Evolutionary conservation across 2,888 invertebrate species (phyloP), one percentile per base, ranked within the genome.

Genomic region (Drosophila nr. perissopoda): DNA sequence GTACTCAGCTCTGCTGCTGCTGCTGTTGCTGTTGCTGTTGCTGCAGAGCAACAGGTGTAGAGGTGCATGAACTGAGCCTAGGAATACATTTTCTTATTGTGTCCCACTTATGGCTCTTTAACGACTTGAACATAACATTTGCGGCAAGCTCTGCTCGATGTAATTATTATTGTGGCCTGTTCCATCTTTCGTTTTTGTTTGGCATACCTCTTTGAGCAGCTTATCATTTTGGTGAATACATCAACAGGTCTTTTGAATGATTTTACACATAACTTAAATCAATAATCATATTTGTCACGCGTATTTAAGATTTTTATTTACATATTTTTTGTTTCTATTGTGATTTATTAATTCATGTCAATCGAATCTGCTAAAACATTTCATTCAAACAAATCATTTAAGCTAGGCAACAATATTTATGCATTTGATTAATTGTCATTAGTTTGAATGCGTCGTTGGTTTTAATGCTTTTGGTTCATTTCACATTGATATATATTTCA

Each of bases 31-130:
- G n/a, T 18, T 34, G 11, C 10, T n/a, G 27, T 18, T 31, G 25
- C 4, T 46, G 13, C 46, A 16, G 16, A 27, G 65, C 65, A 65
- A 65, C 65, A 65, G 65, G 65, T 65, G 65, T 21, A 8, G 25
- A 46, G 25, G 46, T 46, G 46, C 46, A 25, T 46, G 46, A 46
- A 25, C 25, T 46, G 46, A 25, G 46, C 16, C 8, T 16, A 25
- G 16, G 4, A 46, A 46, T 46, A 46, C 21, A 25, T 16, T 1
- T 16, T 25, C 25, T 16, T 25, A 46, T 46, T 46, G 4, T 46
- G 46, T 7, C 21, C 13, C 42, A 1, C 21, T 6, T 25, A n/a
- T 13, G 25, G 18, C n/a, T 3, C 42, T 49, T 18, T 4, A 18
- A 8, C 16, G 48, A 16, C 2, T 49, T 18, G 10, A 49, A 27